Evolutionary conservation across 2,113 vertebrate species (phyloP).

Genomic region (Phasianus colchicus): DNA sequence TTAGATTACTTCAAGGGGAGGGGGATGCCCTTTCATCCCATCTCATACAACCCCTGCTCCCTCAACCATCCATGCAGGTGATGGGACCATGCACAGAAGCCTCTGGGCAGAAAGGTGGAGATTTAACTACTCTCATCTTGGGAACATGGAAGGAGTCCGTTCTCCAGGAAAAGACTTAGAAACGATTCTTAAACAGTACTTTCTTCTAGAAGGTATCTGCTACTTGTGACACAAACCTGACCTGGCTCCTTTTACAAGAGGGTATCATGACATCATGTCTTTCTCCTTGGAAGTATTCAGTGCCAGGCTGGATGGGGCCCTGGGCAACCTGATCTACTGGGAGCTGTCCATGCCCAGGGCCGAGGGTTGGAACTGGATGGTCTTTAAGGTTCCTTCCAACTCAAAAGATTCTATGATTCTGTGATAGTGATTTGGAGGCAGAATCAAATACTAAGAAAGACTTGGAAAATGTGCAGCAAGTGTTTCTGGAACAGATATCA

Average conservation of each 20-base stretch:
- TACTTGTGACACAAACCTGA: accelerated
- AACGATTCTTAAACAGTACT: not conserved
- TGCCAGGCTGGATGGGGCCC: not conserved
- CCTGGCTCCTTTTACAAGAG: not conserved
- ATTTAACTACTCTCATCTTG: not conserved
- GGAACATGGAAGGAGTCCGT: not conserved
- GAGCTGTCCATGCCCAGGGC: not conserved
- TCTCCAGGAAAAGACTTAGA: not conserved
- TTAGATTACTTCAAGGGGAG: not conserved
- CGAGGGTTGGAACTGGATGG: not conserved
- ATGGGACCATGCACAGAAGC: not conserved
- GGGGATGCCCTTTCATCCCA: not conserved
- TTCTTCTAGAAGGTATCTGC: not conserved
- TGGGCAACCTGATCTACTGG: not conserved
- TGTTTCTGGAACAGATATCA: not conserved
- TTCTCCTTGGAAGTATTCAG: not conserved
- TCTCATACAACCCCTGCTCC: not conserved
- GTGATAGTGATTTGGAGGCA: not conserved
- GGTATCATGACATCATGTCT: not conserved
- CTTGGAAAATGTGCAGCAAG: not conserved
- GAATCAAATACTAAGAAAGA: not conserved
- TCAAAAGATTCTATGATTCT: not conserved
- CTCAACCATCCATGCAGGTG: not conserved
- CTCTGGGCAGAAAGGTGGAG: not conserved
- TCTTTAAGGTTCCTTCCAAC: not conserved